These are phyloP conservation scores for Hesperia comma DNA, from an alignment of 2,888 invertebrate species.

Conservation along the genomic window DNA sequence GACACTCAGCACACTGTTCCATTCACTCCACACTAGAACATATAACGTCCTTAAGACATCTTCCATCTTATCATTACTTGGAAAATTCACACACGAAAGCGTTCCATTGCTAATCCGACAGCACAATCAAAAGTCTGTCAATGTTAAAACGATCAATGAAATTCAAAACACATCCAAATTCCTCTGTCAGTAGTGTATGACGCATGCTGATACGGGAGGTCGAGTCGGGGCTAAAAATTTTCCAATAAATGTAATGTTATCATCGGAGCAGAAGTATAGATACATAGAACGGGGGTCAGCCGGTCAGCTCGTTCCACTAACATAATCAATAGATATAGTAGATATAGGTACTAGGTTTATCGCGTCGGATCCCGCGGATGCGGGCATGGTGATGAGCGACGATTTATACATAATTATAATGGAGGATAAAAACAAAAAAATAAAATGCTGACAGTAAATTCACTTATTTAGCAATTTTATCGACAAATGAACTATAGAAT, in stretches of 20 bases:
- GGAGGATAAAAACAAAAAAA: no score
- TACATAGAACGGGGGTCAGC: slow-evolving; percentile 19
- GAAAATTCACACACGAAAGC: no score
- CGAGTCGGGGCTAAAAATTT: slow-evolving; percentile 24
- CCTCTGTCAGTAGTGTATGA: neutral
- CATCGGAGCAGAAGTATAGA: slow-evolving; percentile 8
- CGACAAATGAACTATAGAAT: no score
- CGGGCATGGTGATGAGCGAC: slow-evolving; percentile 6
- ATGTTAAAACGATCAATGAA: neutral
- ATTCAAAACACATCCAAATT: neutral
- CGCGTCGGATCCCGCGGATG: slow-evolving; percentile 10
- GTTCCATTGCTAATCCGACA: no score
- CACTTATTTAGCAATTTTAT: no score
- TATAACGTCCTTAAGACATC: no score
- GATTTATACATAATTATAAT: neutral
- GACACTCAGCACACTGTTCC: no score
- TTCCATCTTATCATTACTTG: no score
- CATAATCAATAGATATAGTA: slow-evolving; percentile 29
- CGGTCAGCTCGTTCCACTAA: slow-evolving; percentile 13
- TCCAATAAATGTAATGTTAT: slow-evolving; percentile 30
- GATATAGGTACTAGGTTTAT: slow-evolving; percentile 15
- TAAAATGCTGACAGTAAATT: no score
- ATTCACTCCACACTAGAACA: no score
- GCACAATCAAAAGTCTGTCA: no score
- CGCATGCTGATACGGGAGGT: slow-evolving; percentile 22